Base-by-base conservation (phyloP, 2,888 invertebrate species). In the Amphipyra tragopoginis region DNA sequence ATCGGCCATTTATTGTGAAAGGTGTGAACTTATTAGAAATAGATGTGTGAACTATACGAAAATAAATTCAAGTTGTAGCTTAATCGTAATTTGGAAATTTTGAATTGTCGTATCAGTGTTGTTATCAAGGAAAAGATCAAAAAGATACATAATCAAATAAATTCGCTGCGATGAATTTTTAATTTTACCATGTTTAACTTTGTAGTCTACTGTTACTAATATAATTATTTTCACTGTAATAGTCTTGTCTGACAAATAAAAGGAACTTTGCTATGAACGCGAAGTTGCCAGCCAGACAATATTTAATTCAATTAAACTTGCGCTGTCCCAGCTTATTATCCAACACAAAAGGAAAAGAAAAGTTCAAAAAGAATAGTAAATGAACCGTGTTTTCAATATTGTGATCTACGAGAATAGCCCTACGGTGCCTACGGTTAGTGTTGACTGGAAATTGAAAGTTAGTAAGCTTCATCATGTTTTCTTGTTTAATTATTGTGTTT, bases 251-350 rank as follows among this genome's bases (percentile, higher is more conserved):
- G 34, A 57, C 54, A 67, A 72, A 80, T 64, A 73, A 56, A 73
- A 65, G 55, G 66, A 69, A 65, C 48, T 71, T 64, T n/a, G 40
- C 61, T 66, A 75, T 60, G 72, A 75, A 72, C 54, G 70, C 65
- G 49, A 58, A 74, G 54, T 71, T 66, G 42, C 61, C 50, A 71
- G 77, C 73, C 76, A 79, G 79, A 79, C 79, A 78, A 80, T 81
- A 79, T 86, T 82, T 84, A 85, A 86, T 86, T 85, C 67, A 79
- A 79, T 79, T 79, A 86, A 81, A 83, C 61, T 77, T 72, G 77
- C 59, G 60, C 73, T 71, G 72, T 75, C 62, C 40, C 44, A 50
- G 67, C 65, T 77, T 80, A 77, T 75, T 77, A 75, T 81, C 64
- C 67, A 9, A 60, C 60, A 73, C 77, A 80, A 79, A 72, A 54